Percentiles rank a stretch among this genome's conserved stretches.
Evolutionary conservation across 1,140 invertebrate genomes (phyloP).

Genomic region (Temnothorax longispinosus): DNA sequence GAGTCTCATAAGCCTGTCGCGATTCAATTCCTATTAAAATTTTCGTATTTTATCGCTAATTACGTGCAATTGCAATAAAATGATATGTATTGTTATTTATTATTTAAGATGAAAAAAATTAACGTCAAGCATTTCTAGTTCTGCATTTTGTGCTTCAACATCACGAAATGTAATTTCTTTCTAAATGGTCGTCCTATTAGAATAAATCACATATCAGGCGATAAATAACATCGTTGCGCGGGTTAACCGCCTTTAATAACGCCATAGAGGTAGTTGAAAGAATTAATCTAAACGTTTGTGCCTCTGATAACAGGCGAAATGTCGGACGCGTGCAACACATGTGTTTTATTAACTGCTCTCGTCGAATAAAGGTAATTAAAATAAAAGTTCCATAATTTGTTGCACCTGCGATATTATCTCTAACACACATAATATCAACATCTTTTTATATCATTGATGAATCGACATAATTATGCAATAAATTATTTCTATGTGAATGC

Average conservation of each 20-base stretch:
- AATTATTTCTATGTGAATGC: not conserved
- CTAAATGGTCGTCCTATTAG: not conserved
- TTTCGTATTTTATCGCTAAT: not conserved
- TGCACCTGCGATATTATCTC: slow-evolving; percentile 7
- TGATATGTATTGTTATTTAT: not conserved
- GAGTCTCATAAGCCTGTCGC: not conserved
- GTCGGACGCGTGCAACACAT: slow-evolving; percentile 1
- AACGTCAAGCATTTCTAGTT: not conserved
- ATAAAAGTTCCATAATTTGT: not conserved
- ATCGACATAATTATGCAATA: not conserved
- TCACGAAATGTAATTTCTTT: not conserved
- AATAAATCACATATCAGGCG: not conserved
- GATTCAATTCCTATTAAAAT: slow-evolving; percentile 2
- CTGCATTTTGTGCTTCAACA: not conserved
- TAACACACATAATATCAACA: not conserved
- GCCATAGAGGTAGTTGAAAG: slow-evolving; percentile 55
- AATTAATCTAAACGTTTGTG: slow-evolving; percentile 58
- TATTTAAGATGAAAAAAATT: not conserved
- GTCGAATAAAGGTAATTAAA: slow-evolving; percentile 46
- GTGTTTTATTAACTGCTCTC: slow-evolving; percentile 30
- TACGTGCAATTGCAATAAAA: not conserved
- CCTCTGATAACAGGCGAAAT: slow-evolving; percentile 19
- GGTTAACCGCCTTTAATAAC: slow-evolving; percentile 47
- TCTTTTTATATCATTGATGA: not conserved
- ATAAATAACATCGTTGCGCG: slow-evolving; percentile 23